These are phyloP conservation scores for Actinernus sp. DNA, from an alignment of 92 coral and sea anemone species.

Conservation along the genomic window DNA sequence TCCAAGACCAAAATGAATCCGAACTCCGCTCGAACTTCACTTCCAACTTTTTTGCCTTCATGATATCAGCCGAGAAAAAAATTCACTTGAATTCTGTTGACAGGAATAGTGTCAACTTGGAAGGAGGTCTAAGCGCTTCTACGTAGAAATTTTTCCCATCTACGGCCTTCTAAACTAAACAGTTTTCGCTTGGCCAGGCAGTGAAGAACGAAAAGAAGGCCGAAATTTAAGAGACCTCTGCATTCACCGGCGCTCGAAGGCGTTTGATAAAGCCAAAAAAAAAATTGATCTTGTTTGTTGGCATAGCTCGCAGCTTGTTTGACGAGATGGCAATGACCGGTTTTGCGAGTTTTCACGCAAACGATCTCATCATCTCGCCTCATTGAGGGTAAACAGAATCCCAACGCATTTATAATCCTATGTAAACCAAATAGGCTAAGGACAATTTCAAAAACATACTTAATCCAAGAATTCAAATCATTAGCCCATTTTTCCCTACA, in stretches of 20 bases:
- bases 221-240: no score
- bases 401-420: no score
- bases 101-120: not conserved
- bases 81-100: no score
- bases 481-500: no score
- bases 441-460: no score
- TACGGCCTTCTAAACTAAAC: no score
- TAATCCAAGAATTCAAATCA: no score
- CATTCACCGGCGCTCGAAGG: not conserved
- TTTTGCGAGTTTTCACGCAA: conserved; percentile 71
- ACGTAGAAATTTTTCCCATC: not conserved
- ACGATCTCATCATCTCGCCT: conserved; percentile 26
- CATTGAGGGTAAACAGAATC: no score
- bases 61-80: conserved; percentile 2
- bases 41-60: conserved; percentile 32
- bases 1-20: conserved; percentile 78
- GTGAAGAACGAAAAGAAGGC: not conserved
- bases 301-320: conserved; percentile 12
- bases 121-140: not conserved
- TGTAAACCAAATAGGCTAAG: no score
- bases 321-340: conserved; percentile 66
- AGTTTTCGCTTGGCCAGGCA: not conserved
- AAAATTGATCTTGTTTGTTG: not conserved
- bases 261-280: not conserved
- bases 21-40: conserved; percentile 38